These are phyloP conservation scores for Stegastes partitus DNA, from an alignment of 2,113 vertebrate species.

Conservation along the genomic window DNA sequence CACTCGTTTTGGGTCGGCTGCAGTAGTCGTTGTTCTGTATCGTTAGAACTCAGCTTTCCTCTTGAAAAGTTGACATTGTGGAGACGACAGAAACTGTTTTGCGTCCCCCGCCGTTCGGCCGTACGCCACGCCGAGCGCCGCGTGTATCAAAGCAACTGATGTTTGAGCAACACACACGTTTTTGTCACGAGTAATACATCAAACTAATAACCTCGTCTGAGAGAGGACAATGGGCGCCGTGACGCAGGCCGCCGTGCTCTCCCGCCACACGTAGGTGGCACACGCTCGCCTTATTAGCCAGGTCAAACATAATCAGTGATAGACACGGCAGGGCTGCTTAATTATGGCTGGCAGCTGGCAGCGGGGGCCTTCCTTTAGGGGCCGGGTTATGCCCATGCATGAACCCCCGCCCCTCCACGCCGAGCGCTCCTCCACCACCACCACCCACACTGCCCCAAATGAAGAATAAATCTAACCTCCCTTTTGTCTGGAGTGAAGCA, in stretches of 20 bases:
- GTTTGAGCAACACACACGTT: slow-evolving; percentile 55
- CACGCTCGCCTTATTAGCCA: slow-evolving; percentile 83
- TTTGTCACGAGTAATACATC: slow-evolving; percentile 55
- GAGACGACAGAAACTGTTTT: background rate
- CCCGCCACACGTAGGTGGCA: slow-evolving; percentile 75
- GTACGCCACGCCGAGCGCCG: background rate
- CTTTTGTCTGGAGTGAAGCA: slow-evolving; percentile 80
- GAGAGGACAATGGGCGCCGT: slow-evolving; percentile 52
- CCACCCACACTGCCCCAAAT: slow-evolving; percentile 72
- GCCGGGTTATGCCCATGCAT: slow-evolving; percentile 82
- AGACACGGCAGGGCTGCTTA: slow-evolving; percentile 82
- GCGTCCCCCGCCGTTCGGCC: background rate
- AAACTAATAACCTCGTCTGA: slow-evolving; percentile 65
- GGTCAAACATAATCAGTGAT: slow-evolving; percentile 87
- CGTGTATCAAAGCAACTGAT: slow-evolving; percentile 20
- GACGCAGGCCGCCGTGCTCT: slow-evolving; percentile 48
- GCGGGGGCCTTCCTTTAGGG: slow-evolving; percentile 83
- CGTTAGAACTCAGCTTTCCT: background rate
- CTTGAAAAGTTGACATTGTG: background rate
- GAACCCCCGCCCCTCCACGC: slow-evolving; percentile 46
- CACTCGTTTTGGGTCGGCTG: too few species aligned
- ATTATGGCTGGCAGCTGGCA: slow-evolving; percentile 86
- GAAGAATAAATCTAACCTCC: slow-evolving; percentile 80
- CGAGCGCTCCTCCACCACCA: slow-evolving; percentile 16
- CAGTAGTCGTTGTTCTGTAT: too few species aligned